Base-by-base conservation (phyloP, 2,888 invertebrate species). In the Ceratothoa steindachneri region DNA sequence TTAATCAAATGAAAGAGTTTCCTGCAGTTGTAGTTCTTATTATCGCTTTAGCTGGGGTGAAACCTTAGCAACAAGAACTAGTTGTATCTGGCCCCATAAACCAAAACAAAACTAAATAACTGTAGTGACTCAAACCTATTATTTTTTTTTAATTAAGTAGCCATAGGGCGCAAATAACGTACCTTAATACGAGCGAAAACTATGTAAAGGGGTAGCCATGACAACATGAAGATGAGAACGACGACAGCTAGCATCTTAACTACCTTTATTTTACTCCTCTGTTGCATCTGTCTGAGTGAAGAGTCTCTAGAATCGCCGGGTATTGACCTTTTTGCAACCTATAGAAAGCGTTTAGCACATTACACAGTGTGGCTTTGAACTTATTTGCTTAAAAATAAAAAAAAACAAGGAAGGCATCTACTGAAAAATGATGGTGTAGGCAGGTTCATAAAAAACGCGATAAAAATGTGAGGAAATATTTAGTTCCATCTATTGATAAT, bases 221-320 rank as follows among this genome's bases (percentile, higher is more conserved):
- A 95, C 1, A 95, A 86, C 0, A 95, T 93, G 84, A 96, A 96
- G 19, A 95, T 86, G 74, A 96, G 91, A 24, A 96, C 94, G 31
- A 96, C 95, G 24, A 91, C 93, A 0, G 95, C 91, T 77, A 96
- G 87, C 96, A 96, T 96, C 86, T 95, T 95, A 22, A 95, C 91
- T 64, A 95, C 95, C 85, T 95, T 95, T 53, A 95, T 92, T 86
- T 95, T 95, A 53, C 94, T 94, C 85, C 93, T 93, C 82, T 95
- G 93, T 83, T 94, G 93, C 90, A 95, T 92, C 81, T 92, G 88
- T 84, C 93, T 93, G 90, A 94, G 92, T 83, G 93, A 93, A 1
- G 92, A 93, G 83, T 93, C 93, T 84, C 93, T 93, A 15, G 93
- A 92, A 83, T 94, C 94, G 0, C 93, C 92, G 0, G 95, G 95